Conservation (phyloP, 2,113 vertebrate species). For the Emydocephalus ijimae region DNA sequence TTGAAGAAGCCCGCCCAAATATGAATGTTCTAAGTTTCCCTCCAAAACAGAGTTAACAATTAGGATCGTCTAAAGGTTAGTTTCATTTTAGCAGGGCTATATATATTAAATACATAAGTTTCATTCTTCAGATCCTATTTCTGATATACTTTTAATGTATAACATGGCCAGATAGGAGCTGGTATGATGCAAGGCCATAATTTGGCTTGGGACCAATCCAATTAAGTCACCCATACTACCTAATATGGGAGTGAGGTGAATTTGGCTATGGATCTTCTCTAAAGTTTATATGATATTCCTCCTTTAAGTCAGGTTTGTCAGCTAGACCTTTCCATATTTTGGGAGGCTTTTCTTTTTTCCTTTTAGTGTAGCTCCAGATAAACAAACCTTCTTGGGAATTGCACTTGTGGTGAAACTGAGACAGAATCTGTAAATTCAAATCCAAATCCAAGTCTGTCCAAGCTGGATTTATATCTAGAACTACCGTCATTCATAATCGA, state of each 20-base stretch:
- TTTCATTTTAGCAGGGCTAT: too few relatives aligned
- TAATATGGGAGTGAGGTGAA: slow-evolving; percentile 10
- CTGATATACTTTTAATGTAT: slow-evolving; percentile 64
- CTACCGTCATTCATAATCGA: not conserved
- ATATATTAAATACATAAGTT: too few relatives aligned
- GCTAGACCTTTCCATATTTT: not conserved
- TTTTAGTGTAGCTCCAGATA: not conserved
- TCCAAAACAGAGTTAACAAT: too few relatives aligned
- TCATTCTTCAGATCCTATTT: slow-evolving; percentile 59
- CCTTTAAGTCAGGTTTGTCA: not conserved
- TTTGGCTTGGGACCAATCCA: slow-evolving; percentile 27
- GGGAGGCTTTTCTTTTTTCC: not conserved
- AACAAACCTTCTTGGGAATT: not conserved
- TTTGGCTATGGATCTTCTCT: not conserved
- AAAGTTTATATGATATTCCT: slow-evolving; percentile 7
- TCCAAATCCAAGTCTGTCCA: not conserved
- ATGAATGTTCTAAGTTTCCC: too few relatives aligned
- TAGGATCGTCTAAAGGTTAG: too few relatives aligned
- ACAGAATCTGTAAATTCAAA: not conserved
- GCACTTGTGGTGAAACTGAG: not conserved
- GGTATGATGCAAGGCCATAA: slow-evolving; percentile 25
- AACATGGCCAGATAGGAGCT: slow-evolving; percentile 60
- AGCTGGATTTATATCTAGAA: not conserved
- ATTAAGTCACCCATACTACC: slow-evolving; percentile 31
- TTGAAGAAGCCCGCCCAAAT: too few relatives aligned